A percentile compares a stretch with the other conserved stretches of the same genome.
Evolutionary conservation across 2,113 vertebrate genomes (phyloP).

Genomic region (Manacus vitellinus): DNA sequence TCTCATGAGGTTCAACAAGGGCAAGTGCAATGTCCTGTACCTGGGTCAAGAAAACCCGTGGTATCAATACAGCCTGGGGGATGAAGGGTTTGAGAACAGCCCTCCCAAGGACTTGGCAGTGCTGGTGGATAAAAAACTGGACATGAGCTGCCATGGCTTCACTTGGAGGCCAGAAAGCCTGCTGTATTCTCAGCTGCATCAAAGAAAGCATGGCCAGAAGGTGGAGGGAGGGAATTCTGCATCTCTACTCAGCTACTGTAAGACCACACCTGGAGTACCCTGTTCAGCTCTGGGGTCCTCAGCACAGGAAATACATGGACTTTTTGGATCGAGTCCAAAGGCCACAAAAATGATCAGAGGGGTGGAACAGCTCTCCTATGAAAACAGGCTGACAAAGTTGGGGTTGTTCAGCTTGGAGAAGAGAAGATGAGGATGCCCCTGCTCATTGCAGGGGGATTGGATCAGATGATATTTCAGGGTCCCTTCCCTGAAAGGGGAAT

Average conservation of each 20-base stretch:
- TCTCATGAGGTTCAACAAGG: not conserved
- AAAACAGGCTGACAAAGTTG: not conserved
- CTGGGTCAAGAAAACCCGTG: accelerated
- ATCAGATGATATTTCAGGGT: not conserved
- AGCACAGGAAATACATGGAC: not conserved
- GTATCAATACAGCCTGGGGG: not conserved
- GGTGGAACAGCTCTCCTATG: not conserved
- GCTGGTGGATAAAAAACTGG: not conserved
- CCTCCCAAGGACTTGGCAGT: not conserved
- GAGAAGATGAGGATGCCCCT: not conserved
- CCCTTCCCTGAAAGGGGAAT: not conserved
- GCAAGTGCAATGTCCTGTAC: not conserved
- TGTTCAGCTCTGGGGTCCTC: not conserved
- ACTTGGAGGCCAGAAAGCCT: not conserved
- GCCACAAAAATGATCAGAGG: not conserved
- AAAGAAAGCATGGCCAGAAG: not conserved
- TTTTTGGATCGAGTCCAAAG: not conserved
- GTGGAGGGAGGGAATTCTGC: not conserved
- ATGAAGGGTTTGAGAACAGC: not conserved
- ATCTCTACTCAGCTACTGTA: not conserved
- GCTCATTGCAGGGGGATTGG: not conserved
- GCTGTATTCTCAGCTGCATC: accelerated
- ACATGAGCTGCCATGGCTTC: accelerated
- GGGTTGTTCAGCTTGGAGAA: not conserved
- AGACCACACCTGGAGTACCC: not conserved